A percentile compares a stretch with the other conserved stretches of the same genome.
phyloP scores from a whole-genome alignment of 2,797 vertebrate species.

The Menidia menidia region DNA sequence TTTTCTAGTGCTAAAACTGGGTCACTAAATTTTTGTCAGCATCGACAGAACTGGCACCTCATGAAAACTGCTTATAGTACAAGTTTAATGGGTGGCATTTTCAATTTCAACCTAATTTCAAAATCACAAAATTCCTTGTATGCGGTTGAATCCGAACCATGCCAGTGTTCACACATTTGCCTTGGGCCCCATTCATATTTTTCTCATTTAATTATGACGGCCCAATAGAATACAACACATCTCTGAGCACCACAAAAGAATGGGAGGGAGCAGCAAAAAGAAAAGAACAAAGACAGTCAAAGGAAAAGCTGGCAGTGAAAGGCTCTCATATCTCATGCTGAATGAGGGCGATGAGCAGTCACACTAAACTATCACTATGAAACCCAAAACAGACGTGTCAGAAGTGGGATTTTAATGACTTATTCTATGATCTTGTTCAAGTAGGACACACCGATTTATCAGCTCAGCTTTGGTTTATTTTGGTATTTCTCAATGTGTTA shows the following conservation, averaged over 20 bases:
- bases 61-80: conserved; percentile 1
- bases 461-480: not conserved
- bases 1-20: not conserved
- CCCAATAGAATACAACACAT: conserved; percentile 13
- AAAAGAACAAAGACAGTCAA: conserved; percentile 12
- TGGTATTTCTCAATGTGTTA: not conserved
- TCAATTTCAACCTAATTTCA: not conserved
- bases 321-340: not conserved
- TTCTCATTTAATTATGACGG: conserved; percentile 7
- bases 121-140: not conserved
- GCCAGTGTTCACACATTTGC: not conserved
- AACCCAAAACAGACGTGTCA: not conserved
- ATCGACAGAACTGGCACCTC: not conserved
- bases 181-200: conserved; percentile 11
- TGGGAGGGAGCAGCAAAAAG: not conserved
- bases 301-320: conserved; percentile 8
- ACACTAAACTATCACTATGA: not conserved
- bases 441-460: not conserved
- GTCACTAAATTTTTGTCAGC: not conserved
- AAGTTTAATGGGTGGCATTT: not conserved
- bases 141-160: not conserved
- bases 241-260: not conserved
- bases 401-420: too few species aligned
- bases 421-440: not conserved
- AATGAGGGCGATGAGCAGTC: not conserved